Conservation (phyloP, 2,888 invertebrate species). For the Eristalis arbustorum region DNA sequence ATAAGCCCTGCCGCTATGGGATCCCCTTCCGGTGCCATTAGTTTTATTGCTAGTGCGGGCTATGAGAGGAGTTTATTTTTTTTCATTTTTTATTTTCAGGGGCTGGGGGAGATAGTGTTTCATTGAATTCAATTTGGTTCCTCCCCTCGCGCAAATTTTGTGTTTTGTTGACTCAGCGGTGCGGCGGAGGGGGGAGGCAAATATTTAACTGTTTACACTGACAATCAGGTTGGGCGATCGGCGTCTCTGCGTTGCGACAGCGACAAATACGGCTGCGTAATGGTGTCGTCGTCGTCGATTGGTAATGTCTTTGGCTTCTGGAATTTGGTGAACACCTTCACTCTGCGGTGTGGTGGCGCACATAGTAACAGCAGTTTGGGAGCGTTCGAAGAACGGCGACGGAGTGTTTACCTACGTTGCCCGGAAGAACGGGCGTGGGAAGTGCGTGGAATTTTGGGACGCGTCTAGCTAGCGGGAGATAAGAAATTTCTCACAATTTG, state of each 20-base stretch:
- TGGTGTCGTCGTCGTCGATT: background rate
- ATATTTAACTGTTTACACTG: conserved; percentile 12
- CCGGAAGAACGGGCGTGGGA: no score
- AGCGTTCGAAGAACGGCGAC: no score
- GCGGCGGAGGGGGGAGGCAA: background rate
- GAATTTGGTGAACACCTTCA: background rate
- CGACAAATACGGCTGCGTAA: background rate
- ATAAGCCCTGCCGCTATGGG: conserved; percentile 28
- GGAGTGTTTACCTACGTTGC: no score
- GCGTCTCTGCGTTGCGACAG: background rate
- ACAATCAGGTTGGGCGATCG: background rate
- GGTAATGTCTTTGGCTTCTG: background rate
- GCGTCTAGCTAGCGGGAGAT: no score
- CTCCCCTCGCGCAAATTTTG: conserved; percentile 7
- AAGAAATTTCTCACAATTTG: no score
- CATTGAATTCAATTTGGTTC: conserved; percentile 24
- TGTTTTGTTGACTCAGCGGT: background rate
- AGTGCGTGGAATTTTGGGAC: no score
- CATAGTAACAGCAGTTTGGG: no score
- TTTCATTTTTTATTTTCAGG: no score
- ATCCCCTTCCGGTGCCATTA: conserved; percentile 33
- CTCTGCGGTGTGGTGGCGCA: no score
- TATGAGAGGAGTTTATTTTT: background rate
- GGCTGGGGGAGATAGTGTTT: background rate
- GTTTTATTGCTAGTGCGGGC: conserved; percentile 4